These are phyloP conservation scores for Lepilemur ruficaudatus DNA, from an alignment of 2,797 vertebrate genomes.

Conservation along the genomic window DNA sequence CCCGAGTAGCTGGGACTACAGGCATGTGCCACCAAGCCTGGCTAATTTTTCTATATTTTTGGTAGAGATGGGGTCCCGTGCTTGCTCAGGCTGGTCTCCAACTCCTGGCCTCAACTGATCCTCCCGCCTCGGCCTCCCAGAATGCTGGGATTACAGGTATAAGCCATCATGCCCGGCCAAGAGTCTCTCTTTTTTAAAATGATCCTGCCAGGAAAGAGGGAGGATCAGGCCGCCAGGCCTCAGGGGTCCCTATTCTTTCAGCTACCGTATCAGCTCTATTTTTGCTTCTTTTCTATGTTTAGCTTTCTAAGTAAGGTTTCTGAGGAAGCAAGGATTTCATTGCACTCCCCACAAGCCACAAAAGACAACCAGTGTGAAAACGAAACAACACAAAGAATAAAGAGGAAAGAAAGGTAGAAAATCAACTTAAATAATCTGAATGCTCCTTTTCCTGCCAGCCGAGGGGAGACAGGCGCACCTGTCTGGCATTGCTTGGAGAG, in stretches of 20 bases:
- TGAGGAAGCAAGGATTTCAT: not conserved
- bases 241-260: not conserved
- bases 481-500: rapidly evolving
- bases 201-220: not conserved
- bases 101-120: too few species aligned
- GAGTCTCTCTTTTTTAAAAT: not conserved
- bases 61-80: too few species aligned
- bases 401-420: not conserved
- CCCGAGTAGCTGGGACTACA: too few species aligned
- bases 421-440: not conserved
- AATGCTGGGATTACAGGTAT: too few species aligned
- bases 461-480: too few species aligned
- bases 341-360: not conserved
- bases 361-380: not conserved
- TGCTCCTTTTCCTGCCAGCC: not conserved
- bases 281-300: too few species aligned
- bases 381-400: not conserved
- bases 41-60: too few species aligned
- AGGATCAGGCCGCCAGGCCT: rapidly evolving
- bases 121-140: too few species aligned
- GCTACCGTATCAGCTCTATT: not conserved
- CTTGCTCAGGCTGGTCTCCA: too few species aligned
- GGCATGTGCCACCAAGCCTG: too few species aligned
- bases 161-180: too few species aligned
- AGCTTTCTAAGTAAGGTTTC: not conserved